Evolutionary conservation across 2,113 vertebrate species (phyloP).

Genomic region (Pterocles burchelli): DNA sequence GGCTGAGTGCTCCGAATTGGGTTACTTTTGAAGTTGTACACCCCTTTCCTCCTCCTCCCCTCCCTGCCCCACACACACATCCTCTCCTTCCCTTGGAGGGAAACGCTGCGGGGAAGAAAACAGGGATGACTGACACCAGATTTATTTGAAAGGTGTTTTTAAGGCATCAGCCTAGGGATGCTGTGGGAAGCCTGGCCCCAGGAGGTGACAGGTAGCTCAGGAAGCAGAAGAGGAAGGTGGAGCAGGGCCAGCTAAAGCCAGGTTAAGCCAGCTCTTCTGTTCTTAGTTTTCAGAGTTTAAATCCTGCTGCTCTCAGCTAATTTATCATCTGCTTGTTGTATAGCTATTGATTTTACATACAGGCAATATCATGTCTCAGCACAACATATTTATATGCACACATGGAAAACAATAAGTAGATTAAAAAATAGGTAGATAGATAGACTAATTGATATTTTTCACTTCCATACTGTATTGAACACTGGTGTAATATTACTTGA

Average conservation of each 20-base stretch:
- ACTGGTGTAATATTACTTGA: background rate
- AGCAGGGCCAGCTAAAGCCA: constrained; percentile 36
- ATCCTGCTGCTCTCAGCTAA: constrained; percentile 15
- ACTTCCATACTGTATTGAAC: background rate
- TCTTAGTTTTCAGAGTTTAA: constrained; percentile 42
- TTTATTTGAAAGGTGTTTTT: constrained; percentile 59
- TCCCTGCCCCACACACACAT: background rate
- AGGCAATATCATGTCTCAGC: background rate
- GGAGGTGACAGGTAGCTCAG: constrained; percentile 6
- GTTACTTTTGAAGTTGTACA: background rate
- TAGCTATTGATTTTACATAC: constrained; percentile 8
- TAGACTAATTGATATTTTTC: background rate
- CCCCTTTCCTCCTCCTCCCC: constrained; percentile 12
- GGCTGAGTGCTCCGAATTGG: background rate
- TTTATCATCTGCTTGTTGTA: constrained; percentile 20
- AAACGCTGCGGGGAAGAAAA: background rate
- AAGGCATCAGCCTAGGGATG: background rate
- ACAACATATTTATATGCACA: background rate
- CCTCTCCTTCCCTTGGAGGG: background rate
- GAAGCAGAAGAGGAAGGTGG: constrained; percentile 20
- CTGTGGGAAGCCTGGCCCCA: constrained; percentile 46
- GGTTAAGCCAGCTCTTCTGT: constrained; percentile 39
- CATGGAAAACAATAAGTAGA: background rate
- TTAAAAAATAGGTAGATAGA: background rate
- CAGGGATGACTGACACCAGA: constrained; percentile 45